Percentiles rank a stretch among this genome's conserved stretches.
Conservation (phyloP, 2,888 invertebrate species). For the Synergus umbraculus region DNA sequence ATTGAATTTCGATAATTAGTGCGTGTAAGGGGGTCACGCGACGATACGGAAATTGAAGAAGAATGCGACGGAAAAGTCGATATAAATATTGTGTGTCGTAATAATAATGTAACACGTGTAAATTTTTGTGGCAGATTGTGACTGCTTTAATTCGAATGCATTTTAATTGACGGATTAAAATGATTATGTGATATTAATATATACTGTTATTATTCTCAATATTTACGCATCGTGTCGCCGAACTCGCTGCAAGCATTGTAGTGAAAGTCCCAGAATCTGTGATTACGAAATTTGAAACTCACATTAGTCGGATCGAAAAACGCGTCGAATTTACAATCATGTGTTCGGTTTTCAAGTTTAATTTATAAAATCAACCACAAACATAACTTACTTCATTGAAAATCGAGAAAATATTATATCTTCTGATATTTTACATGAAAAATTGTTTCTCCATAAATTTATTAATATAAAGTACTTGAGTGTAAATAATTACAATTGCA, state of each 20-base stretch:
- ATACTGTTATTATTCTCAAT: neutral
- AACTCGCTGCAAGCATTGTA: neutral
- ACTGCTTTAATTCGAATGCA: neutral
- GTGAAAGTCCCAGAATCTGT: neutral
- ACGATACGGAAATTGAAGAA: neutral
- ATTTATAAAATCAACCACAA: neutral
- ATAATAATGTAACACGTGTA: neutral
- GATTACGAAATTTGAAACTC: neutral
- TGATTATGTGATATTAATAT: neutral
- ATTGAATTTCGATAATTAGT: neutral
- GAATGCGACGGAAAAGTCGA: neutral
- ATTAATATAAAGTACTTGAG: too few species aligned
- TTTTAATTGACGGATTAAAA: neutral
- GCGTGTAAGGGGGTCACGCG: neutral
- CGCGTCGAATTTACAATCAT: neutral
- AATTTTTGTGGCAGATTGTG: neutral
- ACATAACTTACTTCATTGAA: neutral
- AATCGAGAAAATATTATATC: too few species aligned
- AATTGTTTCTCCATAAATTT: too few species aligned
- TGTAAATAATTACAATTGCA: too few species aligned
- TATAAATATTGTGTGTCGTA: neutral
- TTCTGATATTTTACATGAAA: too few species aligned
- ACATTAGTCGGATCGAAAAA: neutral
- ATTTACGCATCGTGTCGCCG: neutral
- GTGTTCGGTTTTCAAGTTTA: neutral